Evolutionary conservation across 2,888 invertebrate genomes (phyloP).

Genomic region (Auanema sp.): DNA sequence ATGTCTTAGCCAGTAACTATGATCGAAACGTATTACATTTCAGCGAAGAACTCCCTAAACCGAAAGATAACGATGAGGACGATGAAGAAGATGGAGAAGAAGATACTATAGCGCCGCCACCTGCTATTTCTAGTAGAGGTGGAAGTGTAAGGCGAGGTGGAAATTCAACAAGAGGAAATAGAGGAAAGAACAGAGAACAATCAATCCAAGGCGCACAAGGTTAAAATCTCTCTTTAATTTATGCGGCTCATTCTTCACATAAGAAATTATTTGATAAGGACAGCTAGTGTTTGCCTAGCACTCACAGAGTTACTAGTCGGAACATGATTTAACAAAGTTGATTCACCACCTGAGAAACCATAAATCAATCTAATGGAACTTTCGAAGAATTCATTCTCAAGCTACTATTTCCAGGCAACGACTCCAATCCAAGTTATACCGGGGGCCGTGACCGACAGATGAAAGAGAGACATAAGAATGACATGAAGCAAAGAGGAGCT

Average conservation of each 20-base stretch:
- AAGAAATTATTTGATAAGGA: too few species aligned
- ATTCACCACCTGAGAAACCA: neutral
- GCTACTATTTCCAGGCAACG: too few species aligned
- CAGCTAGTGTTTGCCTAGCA: too few species aligned
- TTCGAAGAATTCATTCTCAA: too few species aligned
- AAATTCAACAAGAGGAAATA: neutral
- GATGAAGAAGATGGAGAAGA: conserved; percentile 5
- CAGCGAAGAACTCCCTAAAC: conserved; percentile 9
- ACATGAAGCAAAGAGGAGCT: conserved; percentile 44
- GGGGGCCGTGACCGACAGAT: conserved; percentile 44
- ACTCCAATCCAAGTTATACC: conserved; percentile 27
- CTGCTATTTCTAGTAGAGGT: neutral
- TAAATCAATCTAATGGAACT: too few species aligned
- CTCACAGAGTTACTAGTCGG: too few species aligned
- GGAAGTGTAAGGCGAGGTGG: neutral
- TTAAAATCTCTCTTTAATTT: too few species aligned
- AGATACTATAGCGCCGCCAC: neutral
- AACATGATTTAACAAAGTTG: too few species aligned
- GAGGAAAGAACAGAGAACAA: conserved; percentile 7
- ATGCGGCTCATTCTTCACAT: too few species aligned
- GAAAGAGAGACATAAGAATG: conserved; percentile 47
- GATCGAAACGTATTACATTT: neutral
- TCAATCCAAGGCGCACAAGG: neutral
- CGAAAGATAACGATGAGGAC: conserved; percentile 9
- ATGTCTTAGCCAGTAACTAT: too few species aligned